Base-by-base conservation (phyloP, 2,797 vertebrate species). In the Chaetophractus vellerosus region DNA sequence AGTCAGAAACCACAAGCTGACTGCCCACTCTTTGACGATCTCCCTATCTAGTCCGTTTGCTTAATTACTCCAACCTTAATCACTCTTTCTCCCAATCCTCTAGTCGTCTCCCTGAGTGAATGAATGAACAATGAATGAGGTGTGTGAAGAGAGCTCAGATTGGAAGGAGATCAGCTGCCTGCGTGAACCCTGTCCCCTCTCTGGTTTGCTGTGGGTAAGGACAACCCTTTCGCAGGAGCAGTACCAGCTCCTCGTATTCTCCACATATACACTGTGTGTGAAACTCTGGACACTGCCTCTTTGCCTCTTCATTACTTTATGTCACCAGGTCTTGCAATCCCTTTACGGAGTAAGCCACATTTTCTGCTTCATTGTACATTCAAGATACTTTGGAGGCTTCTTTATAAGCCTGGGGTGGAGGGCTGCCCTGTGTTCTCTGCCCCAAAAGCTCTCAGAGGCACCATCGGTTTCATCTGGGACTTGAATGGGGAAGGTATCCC, bases 251-350 rank as follows among this genome's bases (percentile, higher is more conserved):
- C 59, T 33, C 33, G 14, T 55, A 0, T 2, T 45, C 8, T n/a
- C n/a, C 10, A 6, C 36, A 0, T 0, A 28, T 8, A 2, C 2
- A 1, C 2, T 31, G 6, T 7, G 69, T 24, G 1, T 0, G 8
- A 15, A n/a, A 12, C 63, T 41, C 26, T 1, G 9, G 9, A 24
- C 18, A 5, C 2, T 0, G 2, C 24, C 6, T 16, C 14, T 59
- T 7, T 57, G 52, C 45, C 36, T 64, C 83, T 64, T 1, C n/a
- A 38, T 21, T 45, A 26, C 15, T 15, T 7, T 57, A 0, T 2
- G 55, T 7, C 4, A 36, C 45, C 9, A 4, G 36, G 68, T 11
- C 68, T 66, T 16, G 28, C 7, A 18, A 28, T 2, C 4, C 36
- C 48, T 1, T 23, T 12, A 7, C 0, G 12, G 9, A 23, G 18